Conservation (phyloP, 2,797 vertebrate species). For the Sebastes matsubarae region DNA sequence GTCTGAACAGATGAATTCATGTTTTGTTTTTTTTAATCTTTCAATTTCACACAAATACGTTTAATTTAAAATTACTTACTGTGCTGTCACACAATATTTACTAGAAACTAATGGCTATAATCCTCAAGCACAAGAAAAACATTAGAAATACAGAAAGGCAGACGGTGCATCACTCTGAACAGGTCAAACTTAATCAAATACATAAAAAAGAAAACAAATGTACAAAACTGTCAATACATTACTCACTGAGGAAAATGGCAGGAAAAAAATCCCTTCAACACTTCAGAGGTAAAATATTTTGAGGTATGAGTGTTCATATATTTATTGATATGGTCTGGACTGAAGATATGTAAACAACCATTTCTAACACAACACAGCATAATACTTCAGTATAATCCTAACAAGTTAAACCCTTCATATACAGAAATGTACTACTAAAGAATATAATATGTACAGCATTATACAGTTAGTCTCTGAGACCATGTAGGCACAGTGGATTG, state of each 20-base stretch:
- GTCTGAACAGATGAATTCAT: neutral
- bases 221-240: constrained; percentile 39
- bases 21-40: neutral
- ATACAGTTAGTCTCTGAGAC: constrained; percentile 10
- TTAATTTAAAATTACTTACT: constrained; percentile 44
- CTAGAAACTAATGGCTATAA: constrained; percentile 46
- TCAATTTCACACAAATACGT: constrained; percentile 14
- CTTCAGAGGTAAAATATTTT: constrained; percentile 72
- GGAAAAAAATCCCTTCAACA: constrained; percentile 60
- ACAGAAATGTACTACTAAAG: constrained; percentile 31
- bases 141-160: constrained; percentile 18
- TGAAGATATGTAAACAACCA: constrained; percentile 64
- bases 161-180: neutral
- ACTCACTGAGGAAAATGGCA: constrained; percentile 47
- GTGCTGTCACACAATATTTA: constrained; percentile 23
- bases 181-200: constrained; percentile 32
- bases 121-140: constrained; percentile 42
- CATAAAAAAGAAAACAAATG: constrained; percentile 16
- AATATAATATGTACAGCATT: constrained; percentile 47
- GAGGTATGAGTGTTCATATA: constrained; percentile 76
- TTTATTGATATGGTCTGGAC: constrained; percentile 56
- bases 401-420: constrained; percentile 31
- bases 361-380: constrained; percentile 27
- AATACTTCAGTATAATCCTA: constrained; percentile 27
- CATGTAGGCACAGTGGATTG: constrained; percentile 39